These are phyloP conservation scores for Drosophila melanosoma DNA, from an alignment of 2,888 invertebrate genomes.

Conservation along the genomic window DNA sequence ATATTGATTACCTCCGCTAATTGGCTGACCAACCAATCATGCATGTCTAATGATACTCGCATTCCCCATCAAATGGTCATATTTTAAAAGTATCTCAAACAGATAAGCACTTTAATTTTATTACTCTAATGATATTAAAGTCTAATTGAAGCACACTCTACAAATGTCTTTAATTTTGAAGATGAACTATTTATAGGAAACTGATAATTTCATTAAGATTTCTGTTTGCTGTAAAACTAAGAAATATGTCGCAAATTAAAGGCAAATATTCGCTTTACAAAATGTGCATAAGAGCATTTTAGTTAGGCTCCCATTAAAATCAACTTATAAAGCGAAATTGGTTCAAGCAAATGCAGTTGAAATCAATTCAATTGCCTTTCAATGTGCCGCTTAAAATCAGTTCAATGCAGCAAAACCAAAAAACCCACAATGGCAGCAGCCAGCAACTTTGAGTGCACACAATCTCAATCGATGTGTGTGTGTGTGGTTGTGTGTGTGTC, in stretches of 20 bases:
- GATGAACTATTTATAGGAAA: not conserved
- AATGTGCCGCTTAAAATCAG: slow-evolving; percentile 72
- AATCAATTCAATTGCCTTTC: slow-evolving; percentile 68
- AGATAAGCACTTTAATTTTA: not conserved
- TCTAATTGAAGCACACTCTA: not conserved
- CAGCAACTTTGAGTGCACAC: slow-evolving; percentile 51
- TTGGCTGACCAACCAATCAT: slow-evolving; percentile 22
- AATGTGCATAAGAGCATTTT: not conserved
- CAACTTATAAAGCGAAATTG: slow-evolving; percentile 14
- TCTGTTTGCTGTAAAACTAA: not conserved
- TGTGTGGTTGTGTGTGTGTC: not conserved
- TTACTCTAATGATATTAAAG: not conserved
- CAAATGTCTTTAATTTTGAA: not conserved
- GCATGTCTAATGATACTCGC: slow-evolving; percentile 39
- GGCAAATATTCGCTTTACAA: not conserved
- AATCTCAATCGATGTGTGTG: slow-evolving; percentile 24
- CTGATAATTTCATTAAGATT: not conserved
- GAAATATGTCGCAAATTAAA: not conserved
- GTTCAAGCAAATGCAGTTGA: slow-evolving; percentile 8
- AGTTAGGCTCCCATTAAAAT: not conserved
- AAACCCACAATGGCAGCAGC: slow-evolving; percentile 56
- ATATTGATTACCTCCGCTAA: slow-evolving; percentile 48
- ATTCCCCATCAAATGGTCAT: slow-evolving; percentile 68
- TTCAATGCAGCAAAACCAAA: slow-evolving; percentile 60
- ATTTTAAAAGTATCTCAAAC: slow-evolving; percentile 55